These are phyloP conservation scores for Enteromius trimaculatus DNA, from an alignment of 2,797 vertebrate genomes.

Conservation along the genomic window DNA sequence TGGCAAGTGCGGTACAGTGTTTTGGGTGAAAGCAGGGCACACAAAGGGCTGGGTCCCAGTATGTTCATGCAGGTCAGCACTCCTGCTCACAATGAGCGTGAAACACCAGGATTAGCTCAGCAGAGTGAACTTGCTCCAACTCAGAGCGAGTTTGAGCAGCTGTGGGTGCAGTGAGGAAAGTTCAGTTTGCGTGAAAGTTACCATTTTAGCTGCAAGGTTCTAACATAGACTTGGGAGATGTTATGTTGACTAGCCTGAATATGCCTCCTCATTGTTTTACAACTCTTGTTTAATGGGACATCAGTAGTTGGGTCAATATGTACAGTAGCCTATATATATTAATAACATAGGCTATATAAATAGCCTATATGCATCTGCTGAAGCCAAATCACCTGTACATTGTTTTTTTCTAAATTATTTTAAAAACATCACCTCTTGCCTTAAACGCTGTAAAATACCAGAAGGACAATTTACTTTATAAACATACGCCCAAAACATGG, in stretches of 20 bases:
- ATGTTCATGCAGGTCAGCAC: constrained; percentile 80
- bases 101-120: constrained; percentile 75
- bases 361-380: background rate
- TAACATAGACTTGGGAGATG: background rate
- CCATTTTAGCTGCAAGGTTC: background rate
- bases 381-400: background rate
- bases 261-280: background rate
- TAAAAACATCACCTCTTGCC: background rate
- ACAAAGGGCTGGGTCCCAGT: constrained; percentile 71
- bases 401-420: background rate
- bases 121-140: constrained; percentile 18
- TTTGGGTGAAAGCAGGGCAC: constrained; percentile 51
- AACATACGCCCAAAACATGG: background rate
- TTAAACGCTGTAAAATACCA: background rate
- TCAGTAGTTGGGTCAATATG: background rate
- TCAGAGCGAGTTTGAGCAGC: constrained; percentile 1
- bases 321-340: background rate
- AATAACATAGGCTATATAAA: background rate
- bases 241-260: background rate
- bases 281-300: background rate
- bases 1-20: constrained; percentile 20
- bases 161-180: background rate
- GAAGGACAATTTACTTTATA: background rate
- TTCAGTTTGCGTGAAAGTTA: background rate
- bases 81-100: constrained; percentile 73